phyloP scores from a whole-genome alignment of 2,797 vertebrate genomes.

The Danio choprae region DNA sequence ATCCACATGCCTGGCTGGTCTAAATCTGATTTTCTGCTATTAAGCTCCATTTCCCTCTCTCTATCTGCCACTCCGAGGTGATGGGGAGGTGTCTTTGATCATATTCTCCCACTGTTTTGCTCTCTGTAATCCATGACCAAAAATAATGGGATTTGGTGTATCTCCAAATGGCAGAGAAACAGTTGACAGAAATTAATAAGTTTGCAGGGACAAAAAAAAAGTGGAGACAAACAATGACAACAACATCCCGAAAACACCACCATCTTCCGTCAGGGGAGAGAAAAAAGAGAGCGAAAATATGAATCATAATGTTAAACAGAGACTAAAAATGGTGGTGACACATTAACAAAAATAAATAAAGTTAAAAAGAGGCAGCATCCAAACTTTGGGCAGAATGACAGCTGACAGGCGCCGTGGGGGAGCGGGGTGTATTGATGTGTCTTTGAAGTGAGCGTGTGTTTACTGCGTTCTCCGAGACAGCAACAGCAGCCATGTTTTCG shows the following conservation, averaged over 20 bases:
- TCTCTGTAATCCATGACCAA: constrained; percentile 93
- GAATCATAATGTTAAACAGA: constrained; percentile 30
- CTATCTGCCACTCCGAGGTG: constrained; percentile 84
- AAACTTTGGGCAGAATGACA: constrained; percentile 50
- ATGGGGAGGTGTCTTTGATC: constrained; percentile 91
- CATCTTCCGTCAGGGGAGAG: constrained; percentile 77
- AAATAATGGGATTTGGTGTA: constrained; percentile 96
- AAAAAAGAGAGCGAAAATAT: constrained; percentile 4
- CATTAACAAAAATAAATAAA: constrained; percentile 11
- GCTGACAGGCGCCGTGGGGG: constrained; percentile 53
- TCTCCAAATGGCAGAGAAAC: constrained; percentile 91
- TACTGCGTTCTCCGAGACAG: constrained; percentile 44
- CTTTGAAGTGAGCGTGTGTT: constrained; percentile 54
- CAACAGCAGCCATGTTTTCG: constrained; percentile 34
- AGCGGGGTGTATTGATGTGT: constrained; percentile 25
- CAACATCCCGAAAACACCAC: constrained; percentile 68
- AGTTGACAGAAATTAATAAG: constrained; percentile 87
- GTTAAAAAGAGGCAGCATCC: constrained; percentile 21
- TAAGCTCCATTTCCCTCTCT: constrained; percentile 78
- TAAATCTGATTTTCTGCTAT: constrained; percentile 87
- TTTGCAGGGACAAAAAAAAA: constrained; percentile 77
- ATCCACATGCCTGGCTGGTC: constrained; percentile 74
- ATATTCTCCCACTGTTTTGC: constrained; percentile 87
- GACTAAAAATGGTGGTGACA: constrained; percentile 28
- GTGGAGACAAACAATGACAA: constrained; percentile 59